Evolutionary conservation across 2,113 vertebrate species (phyloP), one percentile per base, ranked within the genome.

Genomic region (Sylvietta virens): DNA sequence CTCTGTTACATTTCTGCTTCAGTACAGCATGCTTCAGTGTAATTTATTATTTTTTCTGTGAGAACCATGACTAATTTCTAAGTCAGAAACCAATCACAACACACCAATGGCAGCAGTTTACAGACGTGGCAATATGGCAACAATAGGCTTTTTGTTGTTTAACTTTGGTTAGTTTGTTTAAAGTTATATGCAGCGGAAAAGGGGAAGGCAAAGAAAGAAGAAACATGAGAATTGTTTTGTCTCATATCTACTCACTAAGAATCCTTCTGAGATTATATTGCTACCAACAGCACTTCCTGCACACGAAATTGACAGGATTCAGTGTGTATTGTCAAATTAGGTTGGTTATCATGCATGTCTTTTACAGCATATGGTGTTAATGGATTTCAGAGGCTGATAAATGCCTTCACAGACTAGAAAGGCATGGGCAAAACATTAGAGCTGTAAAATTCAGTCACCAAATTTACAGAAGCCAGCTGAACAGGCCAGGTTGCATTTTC

Each of bases 241-340:
- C 81, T 82, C 80, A 82, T 95, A 94, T 95, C 93, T 90, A 66
- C 73, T 94, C 58, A 72, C 40, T 72, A 88, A 90, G 94, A 88
- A 44, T 73, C 57, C 74, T 87, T 71, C 82, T 82, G 65, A 85
- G 90, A 80, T 72, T 84, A 50, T 23, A 37, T 83, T 95, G 76
- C 81, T 90, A 95, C 85, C 81, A 91, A 54, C 66, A 81, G 83
- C 62, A 77, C 50, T 92, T 95, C 92, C 82, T 94, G 80, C 40
- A 66, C 37, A 60, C 19, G 53, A 80, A 92, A 91, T 17, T 61
- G 66, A 69, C 7, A 13, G 13, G 53, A 57, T 47, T 39, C 42
- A 23, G 13, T 23, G 18, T 30, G 11, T 39, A 82, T 71, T 91
- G 83, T 61, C 27, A 71, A 57, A 71, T 50, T 79, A 81, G 37